Evolutionary conservation across 1,140 invertebrate species (phyloP), one percentile per base, ranked within the genome.

Genomic region (Zaprionus kolodkinae): DNA sequence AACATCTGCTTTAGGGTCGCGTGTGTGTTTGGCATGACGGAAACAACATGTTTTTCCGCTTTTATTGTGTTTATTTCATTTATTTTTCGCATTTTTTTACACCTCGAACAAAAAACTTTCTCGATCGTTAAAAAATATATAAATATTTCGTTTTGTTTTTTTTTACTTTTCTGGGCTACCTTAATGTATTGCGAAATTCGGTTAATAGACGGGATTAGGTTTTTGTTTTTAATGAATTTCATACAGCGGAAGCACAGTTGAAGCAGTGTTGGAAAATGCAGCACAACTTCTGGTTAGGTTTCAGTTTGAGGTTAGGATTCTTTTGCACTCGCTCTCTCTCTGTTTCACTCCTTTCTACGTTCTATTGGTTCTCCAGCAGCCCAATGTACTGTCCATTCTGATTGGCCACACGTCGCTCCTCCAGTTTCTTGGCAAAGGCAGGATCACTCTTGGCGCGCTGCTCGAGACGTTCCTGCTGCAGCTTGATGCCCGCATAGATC

Each of bases 401-500:
- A 84, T 95, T 94, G 57, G 94, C 92, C 33, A 93, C 91, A 10
- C 94, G 93, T 54, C 92, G 93, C 59, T 94, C 93, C 79, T 94
- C 94, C 45, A 94, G 92, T 56, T 90, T 89, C 77, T 92, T 93
- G 60, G 94, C 94, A 63, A 91, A 93, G 60, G 93, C 94, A 1
- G 94, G 94, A 90, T 95, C 94, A 61, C 92, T 93, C 85, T 94
- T 94, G 25, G 93, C 92, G 72, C 94, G 93, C 35, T 93, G 68
- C 11, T 93, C 94, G 38, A 86, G 78, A 25, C 93, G 93, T 78
- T 94, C 94, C 94, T 95, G 93, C 92, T 96, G 96, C 75, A 95
- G 94, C 91, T 95, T 95, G 71, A 97, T 97, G 78, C 96, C 96
- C 43, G 95, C 96, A 88, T 95, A 97, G 92, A 97, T 96, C 79